These are phyloP conservation scores for Blennius ocellaris DNA, from an alignment of 2,113 vertebrate genomes.

Conservation along the genomic window DNA sequence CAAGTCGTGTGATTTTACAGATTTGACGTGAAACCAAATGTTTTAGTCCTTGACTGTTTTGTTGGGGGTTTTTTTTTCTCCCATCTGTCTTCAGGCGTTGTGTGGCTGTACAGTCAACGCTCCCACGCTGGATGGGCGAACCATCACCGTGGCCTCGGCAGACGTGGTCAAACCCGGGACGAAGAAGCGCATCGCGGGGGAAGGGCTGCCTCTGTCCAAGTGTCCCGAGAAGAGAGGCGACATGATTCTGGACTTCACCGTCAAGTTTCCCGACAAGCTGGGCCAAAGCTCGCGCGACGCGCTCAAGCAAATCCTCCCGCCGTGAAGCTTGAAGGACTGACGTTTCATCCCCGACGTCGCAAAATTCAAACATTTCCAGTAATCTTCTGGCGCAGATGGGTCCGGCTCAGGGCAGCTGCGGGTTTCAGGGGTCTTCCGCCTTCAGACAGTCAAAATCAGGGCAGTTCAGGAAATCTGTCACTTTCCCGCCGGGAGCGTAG, in stretches of 20 bases:
- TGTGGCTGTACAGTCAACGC: constrained; percentile 90
- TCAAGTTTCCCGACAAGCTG: constrained; percentile 91
- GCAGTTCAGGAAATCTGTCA: not conserved
- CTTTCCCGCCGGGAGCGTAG: not conserved
- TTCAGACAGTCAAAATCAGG: constrained; percentile 11
- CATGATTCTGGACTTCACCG: constrained; percentile 91
- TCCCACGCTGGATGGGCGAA: constrained; percentile 91
- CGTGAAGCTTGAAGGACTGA: constrained; percentile 58
- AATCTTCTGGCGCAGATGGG: not conserved
- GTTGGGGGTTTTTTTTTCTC: constrained; percentile 4
- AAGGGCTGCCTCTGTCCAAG: constrained; percentile 93
- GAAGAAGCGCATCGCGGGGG: constrained; percentile 88
- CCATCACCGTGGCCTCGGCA: constrained; percentile 88
- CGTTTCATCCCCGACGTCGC: not conserved
- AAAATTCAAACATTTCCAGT: constrained; percentile 27
- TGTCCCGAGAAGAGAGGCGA: constrained; percentile 90
- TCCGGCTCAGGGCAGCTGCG: constrained; percentile 24
- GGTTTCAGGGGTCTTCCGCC: constrained; percentile 5
- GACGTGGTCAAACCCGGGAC: constrained; percentile 92
- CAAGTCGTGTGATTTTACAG: not conserved
- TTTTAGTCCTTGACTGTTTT: not conserved
- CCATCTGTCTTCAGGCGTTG: constrained; percentile 83
- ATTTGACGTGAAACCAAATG: not conserved
- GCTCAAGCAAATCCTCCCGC: constrained; percentile 89
- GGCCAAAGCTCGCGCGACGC: constrained; percentile 81